These are phyloP conservation scores for Myathropa florea DNA, from an alignment of 2,888 invertebrate species.

Conservation along the genomic window DNA sequence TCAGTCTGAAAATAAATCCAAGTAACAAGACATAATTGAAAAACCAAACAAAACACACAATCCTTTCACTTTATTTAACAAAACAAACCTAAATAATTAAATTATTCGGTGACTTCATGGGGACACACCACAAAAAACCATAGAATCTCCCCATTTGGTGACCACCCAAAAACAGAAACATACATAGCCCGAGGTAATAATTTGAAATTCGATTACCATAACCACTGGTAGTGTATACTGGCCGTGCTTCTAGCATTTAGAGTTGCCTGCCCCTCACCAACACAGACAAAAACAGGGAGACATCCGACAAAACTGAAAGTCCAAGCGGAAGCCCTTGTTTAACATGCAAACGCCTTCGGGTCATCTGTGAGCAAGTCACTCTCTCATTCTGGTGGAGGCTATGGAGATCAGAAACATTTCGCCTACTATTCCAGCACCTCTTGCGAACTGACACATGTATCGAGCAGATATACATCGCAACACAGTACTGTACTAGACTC, in stretches of 20 bases:
- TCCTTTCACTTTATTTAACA: neutral
- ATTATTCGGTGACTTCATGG: conserved; percentile 4
- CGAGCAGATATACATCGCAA: conserved; percentile 27
- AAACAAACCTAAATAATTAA: conserved; percentile 24
- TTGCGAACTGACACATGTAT: conserved; percentile 52
- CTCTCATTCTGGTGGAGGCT: conserved; percentile 5
- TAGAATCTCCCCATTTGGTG: neutral
- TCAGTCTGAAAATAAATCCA: neutral
- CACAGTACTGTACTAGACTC: neutral
- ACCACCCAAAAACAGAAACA: conserved; percentile 36
- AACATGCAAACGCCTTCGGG: conserved; percentile 53
- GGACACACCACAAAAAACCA: conserved; percentile 8
- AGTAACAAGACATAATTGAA: neutral
- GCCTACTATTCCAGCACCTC: conserved; percentile 25
- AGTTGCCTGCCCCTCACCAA: neutral
- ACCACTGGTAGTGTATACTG: conserved; percentile 69
- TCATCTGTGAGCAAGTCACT: conserved; percentile 43
- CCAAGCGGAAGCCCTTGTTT: conserved; percentile 36
- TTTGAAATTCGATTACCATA: conserved; percentile 78
- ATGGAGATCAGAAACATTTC: neutral
- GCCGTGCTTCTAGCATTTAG: neutral
- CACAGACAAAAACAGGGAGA: neutral
- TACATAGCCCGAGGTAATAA: conserved; percentile 76
- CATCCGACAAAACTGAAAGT: conserved; percentile 11
- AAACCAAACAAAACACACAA: neutral